These are phyloP conservation scores for Allolobophora icterica DNA, from an alignment of 2,888 invertebrate genomes.

Conservation along the genomic window DNA sequence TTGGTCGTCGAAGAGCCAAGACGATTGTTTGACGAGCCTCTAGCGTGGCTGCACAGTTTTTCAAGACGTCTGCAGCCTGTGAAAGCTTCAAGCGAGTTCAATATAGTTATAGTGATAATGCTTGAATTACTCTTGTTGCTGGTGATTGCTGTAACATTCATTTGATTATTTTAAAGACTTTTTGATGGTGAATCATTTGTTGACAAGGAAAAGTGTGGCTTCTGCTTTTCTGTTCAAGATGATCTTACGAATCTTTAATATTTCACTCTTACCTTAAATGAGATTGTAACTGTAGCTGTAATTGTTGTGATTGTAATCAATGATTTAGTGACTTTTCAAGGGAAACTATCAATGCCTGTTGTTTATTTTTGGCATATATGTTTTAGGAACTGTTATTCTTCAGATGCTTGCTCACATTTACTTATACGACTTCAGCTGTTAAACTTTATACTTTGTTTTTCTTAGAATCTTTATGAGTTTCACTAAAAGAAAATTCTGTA, in stretches of 20 bases:
- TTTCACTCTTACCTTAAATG: not conserved
- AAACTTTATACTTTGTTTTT: not conserved
- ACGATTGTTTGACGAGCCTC: not conserved
- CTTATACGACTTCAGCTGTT: not conserved
- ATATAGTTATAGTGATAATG: not conserved
- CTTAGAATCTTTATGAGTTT: not conserved
- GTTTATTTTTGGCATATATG: not conserved
- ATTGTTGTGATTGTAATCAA: too few species aligned
- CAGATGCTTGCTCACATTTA: not conserved
- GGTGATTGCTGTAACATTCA: not conserved
- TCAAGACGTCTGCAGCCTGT: not conserved
- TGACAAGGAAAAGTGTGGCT: not conserved
- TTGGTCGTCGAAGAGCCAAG: slow-evolving; percentile 18
- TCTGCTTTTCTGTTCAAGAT: not conserved
- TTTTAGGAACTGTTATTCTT: not conserved
- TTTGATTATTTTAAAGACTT: not conserved
- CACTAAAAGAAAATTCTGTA: not conserved
- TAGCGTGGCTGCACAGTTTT: not conserved
- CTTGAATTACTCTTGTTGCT: not conserved
- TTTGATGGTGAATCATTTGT: not conserved
- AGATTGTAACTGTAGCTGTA: not conserved
- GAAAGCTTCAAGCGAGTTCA: not conserved
- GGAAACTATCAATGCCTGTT: not conserved
- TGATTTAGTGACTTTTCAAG: too few species aligned
- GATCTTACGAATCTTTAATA: not conserved